Conservation (phyloP, 2,888 invertebrate genomes). For the Ecdyonurus torrentis region DNA sequence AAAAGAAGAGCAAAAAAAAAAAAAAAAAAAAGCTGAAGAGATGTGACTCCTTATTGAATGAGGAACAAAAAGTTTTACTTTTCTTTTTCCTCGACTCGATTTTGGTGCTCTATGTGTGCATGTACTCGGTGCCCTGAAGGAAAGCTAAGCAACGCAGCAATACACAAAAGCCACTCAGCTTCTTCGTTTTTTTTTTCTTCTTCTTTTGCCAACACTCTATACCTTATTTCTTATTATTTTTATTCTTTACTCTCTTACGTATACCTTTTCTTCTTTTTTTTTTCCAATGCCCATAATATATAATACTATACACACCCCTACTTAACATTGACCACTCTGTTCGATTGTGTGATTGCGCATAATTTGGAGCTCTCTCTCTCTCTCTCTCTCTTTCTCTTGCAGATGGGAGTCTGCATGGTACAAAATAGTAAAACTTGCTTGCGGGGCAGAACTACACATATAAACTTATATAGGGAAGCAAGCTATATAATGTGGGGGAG, state of each 20-base stretch:
- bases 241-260: not conserved
- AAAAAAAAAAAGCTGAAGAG: not conserved
- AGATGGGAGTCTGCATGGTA: no score
- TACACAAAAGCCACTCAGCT: not conserved
- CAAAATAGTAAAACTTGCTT: not conserved
- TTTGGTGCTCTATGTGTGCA: not conserved
- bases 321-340: not conserved
- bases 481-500: not conserved
- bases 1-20: not conserved
- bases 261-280: not conserved
- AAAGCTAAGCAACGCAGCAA: not conserved
- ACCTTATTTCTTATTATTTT: no score
- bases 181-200: not conserved
- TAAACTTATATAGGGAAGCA: not conserved
- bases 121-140: not conserved
- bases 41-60: not conserved
- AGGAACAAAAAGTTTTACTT: not conserved
- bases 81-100: not conserved
- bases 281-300: not conserved
- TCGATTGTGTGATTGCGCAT: not conserved
- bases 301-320: not conserved
- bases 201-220: not conserved
- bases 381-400: no score
- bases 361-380: not conserved
- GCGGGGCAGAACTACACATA: not conserved